Base-by-base conservation (phyloP, 2,113 vertebrate species). In the Sinocyclocheilus grahami region DNA sequence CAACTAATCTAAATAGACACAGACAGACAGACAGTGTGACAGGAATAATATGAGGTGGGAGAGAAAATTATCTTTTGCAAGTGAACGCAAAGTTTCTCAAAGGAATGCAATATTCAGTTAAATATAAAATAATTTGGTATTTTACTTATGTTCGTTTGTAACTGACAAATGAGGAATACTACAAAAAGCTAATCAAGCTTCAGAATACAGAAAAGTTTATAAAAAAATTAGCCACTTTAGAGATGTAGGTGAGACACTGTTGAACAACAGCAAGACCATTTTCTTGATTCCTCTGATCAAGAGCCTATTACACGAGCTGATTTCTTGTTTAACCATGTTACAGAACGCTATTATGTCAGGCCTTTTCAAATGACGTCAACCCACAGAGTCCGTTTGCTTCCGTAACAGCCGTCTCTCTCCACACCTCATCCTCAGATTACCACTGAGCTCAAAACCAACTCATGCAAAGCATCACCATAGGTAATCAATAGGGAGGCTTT, bases 401-500 rank as follows among this genome's bases (percentile, higher is more conserved):
- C 16, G 58, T 33, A 55, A 30, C 78, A 63, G 18, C 27, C 53
- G 4, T 80, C 82, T 33, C 37, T 39, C 67, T 74, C 12, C 63
- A 24, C 74, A 63, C 78, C 53, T 83, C 86, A 85, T 83, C 62
- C 78, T 60, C 60, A 86, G 86, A 87, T 82, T 87, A 86, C 80
- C 83, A 89, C 82, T 85, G 84, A 92, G 82, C 84, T 83, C 69
- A 87, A 90, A 88, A 91, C 83, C 84, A 92, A 90, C 87, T 88
- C 84, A 83, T 80, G 85, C 93, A 90, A 92, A 92, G 91, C 89
- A 91, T 88, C 85, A 86, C 91, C 84, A 71, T 74, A 85, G 51
- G 88, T 87, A 89, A 94, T 94, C 93, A 92, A 95, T 94, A 88
- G 85, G 85, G 89, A 93, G 92, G 93, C 94, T 95, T 95, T 95